Evolutionary conservation across 23 tunicate genomes (phyloP).

Genomic region (Phallusia fumigata): DNA sequence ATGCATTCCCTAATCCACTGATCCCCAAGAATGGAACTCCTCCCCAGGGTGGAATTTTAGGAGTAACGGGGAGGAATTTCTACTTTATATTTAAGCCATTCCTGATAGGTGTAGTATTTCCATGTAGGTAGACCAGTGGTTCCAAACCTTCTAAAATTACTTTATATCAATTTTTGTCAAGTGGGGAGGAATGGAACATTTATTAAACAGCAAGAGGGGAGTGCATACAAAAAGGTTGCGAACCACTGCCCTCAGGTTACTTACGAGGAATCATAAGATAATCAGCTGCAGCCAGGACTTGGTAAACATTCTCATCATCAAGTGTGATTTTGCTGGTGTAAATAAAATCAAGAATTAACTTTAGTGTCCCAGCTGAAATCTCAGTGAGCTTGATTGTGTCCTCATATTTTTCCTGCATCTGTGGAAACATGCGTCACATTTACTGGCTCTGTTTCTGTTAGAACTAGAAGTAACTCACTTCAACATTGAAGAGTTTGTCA

Average conservation of each 20-base stretch:
- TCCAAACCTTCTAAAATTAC: too few relatives aligned
- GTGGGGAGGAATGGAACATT: too few relatives aligned
- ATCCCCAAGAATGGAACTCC: too few relatives aligned
- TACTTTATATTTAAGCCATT: too few relatives aligned
- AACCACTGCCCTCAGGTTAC: neutral
- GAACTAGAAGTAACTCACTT: neutral
- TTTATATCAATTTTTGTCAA: too few relatives aligned
- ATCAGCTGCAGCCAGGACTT: neutral
- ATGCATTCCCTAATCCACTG: too few relatives aligned
- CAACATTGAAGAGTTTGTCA: neutral
- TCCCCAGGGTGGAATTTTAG: too few relatives aligned
- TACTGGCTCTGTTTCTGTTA: neutral
- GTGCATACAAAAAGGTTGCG: too few relatives aligned
- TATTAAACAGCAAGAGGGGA: neutral
- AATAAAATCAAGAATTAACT: slow-evolving; percentile 1
- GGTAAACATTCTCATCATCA: slow-evolving; percentile 2
- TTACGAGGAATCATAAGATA: neutral
- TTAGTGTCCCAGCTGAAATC: neutral
- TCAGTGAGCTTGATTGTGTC: neutral
- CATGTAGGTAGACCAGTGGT: too few relatives aligned
- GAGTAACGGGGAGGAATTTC: too few relatives aligned
- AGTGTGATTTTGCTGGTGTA: neutral
- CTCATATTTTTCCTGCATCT: slow-evolving; percentile 7
- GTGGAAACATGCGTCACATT: neutral
- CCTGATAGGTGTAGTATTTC: too few relatives aligned